A percentile compares a stretch with the other conserved stretches of the same genome.
Evolutionary conservation across 2,797 vertebrate genomes (phyloP).

Genomic region (Enteromius argenteus): DNA sequence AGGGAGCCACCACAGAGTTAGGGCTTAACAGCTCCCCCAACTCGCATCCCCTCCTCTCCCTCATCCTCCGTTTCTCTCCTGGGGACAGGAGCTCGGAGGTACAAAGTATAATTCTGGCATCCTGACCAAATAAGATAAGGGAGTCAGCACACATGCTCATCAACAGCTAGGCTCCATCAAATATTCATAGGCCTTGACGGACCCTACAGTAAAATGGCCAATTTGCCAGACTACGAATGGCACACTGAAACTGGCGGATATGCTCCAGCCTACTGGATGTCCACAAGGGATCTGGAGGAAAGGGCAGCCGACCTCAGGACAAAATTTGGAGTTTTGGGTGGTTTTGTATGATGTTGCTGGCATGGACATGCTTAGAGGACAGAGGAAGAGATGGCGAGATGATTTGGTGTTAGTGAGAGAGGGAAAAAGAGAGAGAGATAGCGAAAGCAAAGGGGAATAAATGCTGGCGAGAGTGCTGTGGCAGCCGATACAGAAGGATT

Average conservation of each 20-base stretch:
- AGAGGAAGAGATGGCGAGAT: conserved; percentile 16
- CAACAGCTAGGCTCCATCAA: conserved; percentile 64
- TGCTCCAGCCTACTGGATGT: conserved; percentile 52
- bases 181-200: conserved; percentile 67
- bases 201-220: conserved; percentile 68
- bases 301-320: conserved; percentile 43
- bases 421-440: conserved; percentile 6
- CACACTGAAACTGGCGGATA: conserved; percentile 61
- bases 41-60: conserved; percentile 30
- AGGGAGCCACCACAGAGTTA: conserved; percentile 53
- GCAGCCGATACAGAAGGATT: conserved; percentile 58
- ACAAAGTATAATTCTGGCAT: conserved; percentile 61
- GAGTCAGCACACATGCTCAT: conserved; percentile 66
- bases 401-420: conserved; percentile 24
- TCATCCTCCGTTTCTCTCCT: conserved; percentile 43
- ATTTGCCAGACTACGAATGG: conserved; percentile 63
- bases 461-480: conserved; percentile 41
- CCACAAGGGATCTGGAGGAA: conserved; percentile 37
- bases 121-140: conserved; percentile 70
- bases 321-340: conserved; percentile 39
- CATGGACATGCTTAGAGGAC: conserved; percentile 29
- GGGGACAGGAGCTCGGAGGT: conserved; percentile 50
- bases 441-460: not conserved
- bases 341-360: conserved; percentile 41
- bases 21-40: conserved; percentile 54